Evolutionary conservation across 2,113 vertebrate species (phyloP).

Genomic region (Coryphaenoides rupestris): DNA sequence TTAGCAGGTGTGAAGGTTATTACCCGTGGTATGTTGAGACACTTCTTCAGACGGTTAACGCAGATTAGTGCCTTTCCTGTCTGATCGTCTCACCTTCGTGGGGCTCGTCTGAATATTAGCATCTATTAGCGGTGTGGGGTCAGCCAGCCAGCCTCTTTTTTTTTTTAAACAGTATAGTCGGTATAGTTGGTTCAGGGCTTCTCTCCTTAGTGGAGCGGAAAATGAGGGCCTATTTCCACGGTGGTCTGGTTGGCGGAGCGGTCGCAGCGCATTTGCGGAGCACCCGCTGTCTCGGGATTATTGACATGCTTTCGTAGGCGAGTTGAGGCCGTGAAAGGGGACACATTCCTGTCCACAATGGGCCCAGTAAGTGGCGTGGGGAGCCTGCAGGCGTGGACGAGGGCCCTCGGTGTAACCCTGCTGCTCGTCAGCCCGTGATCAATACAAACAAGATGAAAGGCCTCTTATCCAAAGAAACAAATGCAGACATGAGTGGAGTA

Average conservation of each 20-base stretch:
- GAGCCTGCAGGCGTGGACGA: slow-evolving; percentile 63
- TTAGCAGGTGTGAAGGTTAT: slow-evolving; percentile 20
- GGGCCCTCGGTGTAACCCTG: slow-evolving; percentile 67
- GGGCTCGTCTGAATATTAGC: slow-evolving; percentile 46
- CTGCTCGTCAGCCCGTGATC: slow-evolving; percentile 74
- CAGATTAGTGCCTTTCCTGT: slow-evolving; percentile 24
- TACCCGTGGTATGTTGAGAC: slow-evolving; percentile 16
- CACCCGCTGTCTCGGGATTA: slow-evolving; percentile 68
- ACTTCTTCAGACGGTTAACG: slow-evolving; percentile 4
- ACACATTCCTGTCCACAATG: slow-evolving; percentile 78
- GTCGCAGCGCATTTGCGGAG: slow-evolving; percentile 53
- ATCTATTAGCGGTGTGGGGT: slow-evolving; percentile 57
- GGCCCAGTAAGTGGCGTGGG: slow-evolving; percentile 69
- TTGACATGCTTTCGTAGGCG: slow-evolving; percentile 75
- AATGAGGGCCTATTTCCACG: slow-evolving; percentile 51
- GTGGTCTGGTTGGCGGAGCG: slow-evolving; percentile 44
- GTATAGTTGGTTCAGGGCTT: slow-evolving; percentile 24
- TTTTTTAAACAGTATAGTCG: slow-evolving; percentile 24
- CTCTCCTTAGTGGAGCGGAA: slow-evolving; percentile 49
- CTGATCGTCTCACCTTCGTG: slow-evolving; percentile 24
- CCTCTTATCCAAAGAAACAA: slow-evolving; percentile 70
- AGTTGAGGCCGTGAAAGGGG: slow-evolving; percentile 78
- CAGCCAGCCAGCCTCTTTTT: slow-evolving; percentile 37
- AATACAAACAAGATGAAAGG: slow-evolving; percentile 78
- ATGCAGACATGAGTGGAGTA: slow-evolving; percentile 67